These are phyloP conservation scores for Nixonia krombeini DNA, from an alignment of 1,140 invertebrate genomes.

Conservation along the genomic window DNA sequence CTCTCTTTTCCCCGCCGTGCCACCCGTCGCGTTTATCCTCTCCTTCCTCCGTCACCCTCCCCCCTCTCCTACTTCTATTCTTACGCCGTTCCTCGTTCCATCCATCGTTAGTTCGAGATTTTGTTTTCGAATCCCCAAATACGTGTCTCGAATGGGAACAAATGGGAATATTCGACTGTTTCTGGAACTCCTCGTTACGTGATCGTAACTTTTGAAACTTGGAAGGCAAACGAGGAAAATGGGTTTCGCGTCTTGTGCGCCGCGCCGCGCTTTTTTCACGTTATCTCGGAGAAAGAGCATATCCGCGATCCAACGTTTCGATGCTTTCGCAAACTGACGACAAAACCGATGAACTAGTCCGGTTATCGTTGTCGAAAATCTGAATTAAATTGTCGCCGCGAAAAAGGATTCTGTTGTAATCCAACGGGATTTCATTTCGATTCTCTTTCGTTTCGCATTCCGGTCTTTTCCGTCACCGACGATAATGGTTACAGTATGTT, in stretches of 20 bases:
- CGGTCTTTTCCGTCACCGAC: background rate
- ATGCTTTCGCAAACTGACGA: no score
- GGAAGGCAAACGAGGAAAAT: slow-evolving; percentile 4
- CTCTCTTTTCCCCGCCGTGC: slow-evolving; percentile 1
- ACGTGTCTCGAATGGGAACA: no score
- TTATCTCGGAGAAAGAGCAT: no score
- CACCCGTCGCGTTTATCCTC: background rate
- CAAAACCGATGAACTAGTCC: no score
- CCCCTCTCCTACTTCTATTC: background rate
- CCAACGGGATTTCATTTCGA: background rate
- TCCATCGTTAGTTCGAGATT: slow-evolving; percentile 1
- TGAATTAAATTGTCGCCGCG: background rate
- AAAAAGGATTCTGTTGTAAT: background rate
- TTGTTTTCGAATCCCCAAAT: no score
- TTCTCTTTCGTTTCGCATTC: no score
- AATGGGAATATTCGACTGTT: background rate
- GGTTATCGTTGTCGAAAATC: no score
- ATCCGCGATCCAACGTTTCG: no score
- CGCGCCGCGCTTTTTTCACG: no score
- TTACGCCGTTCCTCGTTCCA: background rate
- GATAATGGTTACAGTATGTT: background rate
- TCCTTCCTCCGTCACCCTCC: background rate
- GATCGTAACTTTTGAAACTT: slow-evolving; percentile 2
- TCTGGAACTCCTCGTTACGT: background rate
- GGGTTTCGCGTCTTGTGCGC: background rate